Conservation (phyloP, 2,797 vertebrate genomes). For the Scleropages formosus region DNA sequence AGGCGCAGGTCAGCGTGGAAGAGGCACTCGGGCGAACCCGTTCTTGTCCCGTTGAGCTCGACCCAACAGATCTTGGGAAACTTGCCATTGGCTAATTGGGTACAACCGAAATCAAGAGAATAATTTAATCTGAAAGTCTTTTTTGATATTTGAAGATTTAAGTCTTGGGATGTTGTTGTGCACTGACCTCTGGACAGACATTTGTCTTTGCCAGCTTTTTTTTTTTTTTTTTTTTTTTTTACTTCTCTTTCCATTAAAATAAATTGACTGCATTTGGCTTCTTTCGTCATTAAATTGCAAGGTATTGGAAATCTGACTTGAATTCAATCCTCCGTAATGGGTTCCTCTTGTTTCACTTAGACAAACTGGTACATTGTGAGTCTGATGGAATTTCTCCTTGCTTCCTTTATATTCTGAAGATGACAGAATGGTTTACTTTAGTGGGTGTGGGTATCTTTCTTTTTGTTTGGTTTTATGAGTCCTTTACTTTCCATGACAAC, state of each 20-base stretch:
- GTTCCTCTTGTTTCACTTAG: not conserved
- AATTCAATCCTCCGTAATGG: not conserved
- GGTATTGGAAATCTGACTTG: not conserved
- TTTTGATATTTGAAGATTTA: not conserved
- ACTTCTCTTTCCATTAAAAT: not conserved
- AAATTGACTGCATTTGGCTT: slow-evolving; percentile 9
- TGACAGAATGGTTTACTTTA: no score
- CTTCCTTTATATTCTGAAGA: not conserved
- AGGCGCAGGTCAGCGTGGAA: no score
- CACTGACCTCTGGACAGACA: slow-evolving; percentile 4
- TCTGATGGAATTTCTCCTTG: not conserved
- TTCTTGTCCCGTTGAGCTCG: no score
- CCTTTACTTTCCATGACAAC: no score
- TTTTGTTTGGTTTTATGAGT: no score
- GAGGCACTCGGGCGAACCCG: no score
- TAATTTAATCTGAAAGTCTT: not conserved
- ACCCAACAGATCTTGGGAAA: no score
- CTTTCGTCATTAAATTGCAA: not conserved
- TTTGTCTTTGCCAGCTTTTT: not conserved
- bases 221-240: slow-evolving; percentile 11
- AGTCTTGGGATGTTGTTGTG: not conserved
- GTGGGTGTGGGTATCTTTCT: no score
- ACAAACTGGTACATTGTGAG: not conserved
- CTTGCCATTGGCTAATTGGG: no score
- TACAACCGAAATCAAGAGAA: not conserved